phyloP scores from a whole-genome alignment of 2,888 invertebrate genomes.

The Odontocerum albicorne region DNA sequence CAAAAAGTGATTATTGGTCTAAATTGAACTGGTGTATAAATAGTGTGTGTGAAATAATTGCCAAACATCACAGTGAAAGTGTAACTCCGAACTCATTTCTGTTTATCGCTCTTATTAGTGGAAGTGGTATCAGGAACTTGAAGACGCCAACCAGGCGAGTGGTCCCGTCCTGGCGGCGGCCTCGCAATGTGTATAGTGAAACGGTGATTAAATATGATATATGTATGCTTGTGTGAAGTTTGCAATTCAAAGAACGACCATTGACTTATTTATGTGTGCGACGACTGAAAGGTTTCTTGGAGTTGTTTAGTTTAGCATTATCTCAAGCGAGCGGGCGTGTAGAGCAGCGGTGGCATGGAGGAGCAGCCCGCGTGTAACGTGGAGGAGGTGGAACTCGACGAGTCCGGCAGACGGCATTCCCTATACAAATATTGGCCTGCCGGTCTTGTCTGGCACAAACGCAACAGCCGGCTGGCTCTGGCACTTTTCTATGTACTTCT shows the following conservation, averaged over 20 bases:
- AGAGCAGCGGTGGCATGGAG: constrained; percentile 2
- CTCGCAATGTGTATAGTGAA: constrained; percentile 23
- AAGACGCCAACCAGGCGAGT: neutral
- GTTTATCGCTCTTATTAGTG: constrained; percentile 29
- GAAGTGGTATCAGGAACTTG: constrained; percentile 30
- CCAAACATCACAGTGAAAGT: constrained; percentile 27
- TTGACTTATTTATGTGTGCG: constrained; percentile 33
- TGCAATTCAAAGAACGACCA: constrained; percentile 34
- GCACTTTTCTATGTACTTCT: too few relatives aligned
- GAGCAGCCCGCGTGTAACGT: neutral
- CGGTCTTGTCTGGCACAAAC: constrained; percentile 4
- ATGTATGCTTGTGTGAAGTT: constrained; percentile 31
- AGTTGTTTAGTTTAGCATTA: constrained; percentile 36
- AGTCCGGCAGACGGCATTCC: constrained; percentile 34
- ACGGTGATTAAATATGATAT: constrained; percentile 20
- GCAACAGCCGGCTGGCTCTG: constrained; percentile 1
- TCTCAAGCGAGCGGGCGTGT: constrained; percentile 1
- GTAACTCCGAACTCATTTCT: constrained; percentile 23
- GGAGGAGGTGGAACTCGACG: constrained; percentile 40
- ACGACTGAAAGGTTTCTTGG: constrained; percentile 35
- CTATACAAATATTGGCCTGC: constrained; percentile 36
- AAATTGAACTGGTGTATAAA: constrained; percentile 13
- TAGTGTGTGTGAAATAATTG: constrained; percentile 21
- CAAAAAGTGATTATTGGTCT: constrained; percentile 9
- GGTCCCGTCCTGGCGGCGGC: neutral